Base-by-base conservation (phyloP, 2,888 invertebrate genomes). In the Heliconius sara region DNA sequence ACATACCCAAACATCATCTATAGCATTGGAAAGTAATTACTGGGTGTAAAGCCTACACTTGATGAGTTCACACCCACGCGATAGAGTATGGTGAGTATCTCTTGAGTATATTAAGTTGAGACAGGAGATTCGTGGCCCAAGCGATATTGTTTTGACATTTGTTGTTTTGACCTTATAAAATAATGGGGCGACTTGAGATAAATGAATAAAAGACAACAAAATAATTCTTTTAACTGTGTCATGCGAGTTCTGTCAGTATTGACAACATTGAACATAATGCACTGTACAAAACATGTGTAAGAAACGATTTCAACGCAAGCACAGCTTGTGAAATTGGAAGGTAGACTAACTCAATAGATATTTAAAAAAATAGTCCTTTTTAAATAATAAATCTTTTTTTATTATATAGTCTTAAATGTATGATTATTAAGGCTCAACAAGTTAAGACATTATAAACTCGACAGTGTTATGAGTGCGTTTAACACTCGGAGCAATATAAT, bases 21-120 rank as follows among this genome's bases (percentile, higher is more conserved):
- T 87, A 79, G 83, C 85, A 90, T 91, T 89, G 91, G 91, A 92
- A 91, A 92, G 91, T 89, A 92, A 92, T 92, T 92, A 90, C 86
- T 86, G 82, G 71, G 70, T 80, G 75, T 78, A 79, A 83, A 80
- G 78, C 90, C 89, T 88, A 89, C 91, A 87, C 90, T 89, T 88
- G 90, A 86, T 85, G 84, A 84, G 85, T 85, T 84, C 73, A 89
- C 90, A 81, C 91, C 91, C 88, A 91, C 91, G 84, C 79, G 22
- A 73, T 27, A n/a, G 75, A 86, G 86, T 88, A 87, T 84, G 88
- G 86, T 87, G 87, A 90, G 89, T 85, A 87, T 84, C 83, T 85
- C 86, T 88, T 86, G 87, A 89, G 88, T 87, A 87, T 87, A 87
- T 87, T 86, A 85, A 76, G 83, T 83, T 82, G 80, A 83, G 83